Evolutionary conservation across 2,888 invertebrate genomes (phyloP), one percentile per base, ranked within the genome.

Genomic region (Monochamus alternatus): DNA sequence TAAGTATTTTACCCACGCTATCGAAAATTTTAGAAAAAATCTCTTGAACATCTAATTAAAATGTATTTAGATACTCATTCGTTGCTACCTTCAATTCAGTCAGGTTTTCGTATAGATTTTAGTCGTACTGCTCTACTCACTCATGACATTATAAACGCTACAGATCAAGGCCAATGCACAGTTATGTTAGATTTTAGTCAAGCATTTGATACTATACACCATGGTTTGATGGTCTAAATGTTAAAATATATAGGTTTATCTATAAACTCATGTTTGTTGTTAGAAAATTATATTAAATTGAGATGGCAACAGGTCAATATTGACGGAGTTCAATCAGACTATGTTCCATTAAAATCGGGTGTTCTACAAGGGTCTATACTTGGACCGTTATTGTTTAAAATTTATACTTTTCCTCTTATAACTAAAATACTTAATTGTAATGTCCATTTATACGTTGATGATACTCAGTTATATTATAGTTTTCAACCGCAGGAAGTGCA

Each of bases 321-420:
- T n/a, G n/a, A n/a, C 47, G 60, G 60, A 10, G 47, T 69, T 69
- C 30, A 38, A 14, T 69, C 59, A n/a, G 69, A 69, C 38, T 69
- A 38, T 31, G 30, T 69, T 47, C 31, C 71, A n/a, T 51, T 71
- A 31, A 44, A 47, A 70, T 70, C 69, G 31, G 69, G 59, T 52
- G 69, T 69, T 55, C 69, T 58, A 58, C 69, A 70, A 43, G 70
- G 60, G 2, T 70, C 60, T 43, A 60, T 70, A 70, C 60, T 70
- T 59, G 69, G 69, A 31, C 59, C 69, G 30, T 59, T 59, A 38
- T 14, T 71, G n/a, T 70, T 38, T 38, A 38, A 38, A 38, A 51
- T 51, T 51, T n/a, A 12, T n/a, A 51, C n/a, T 51, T 44, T 60
- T 59, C 70, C 43, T 68, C 12, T 43, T 68, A 5, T 66, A 22